Evolutionary conservation across 2,113 vertebrate species (phyloP).

Genomic region (Struthidea cinerea): DNA sequence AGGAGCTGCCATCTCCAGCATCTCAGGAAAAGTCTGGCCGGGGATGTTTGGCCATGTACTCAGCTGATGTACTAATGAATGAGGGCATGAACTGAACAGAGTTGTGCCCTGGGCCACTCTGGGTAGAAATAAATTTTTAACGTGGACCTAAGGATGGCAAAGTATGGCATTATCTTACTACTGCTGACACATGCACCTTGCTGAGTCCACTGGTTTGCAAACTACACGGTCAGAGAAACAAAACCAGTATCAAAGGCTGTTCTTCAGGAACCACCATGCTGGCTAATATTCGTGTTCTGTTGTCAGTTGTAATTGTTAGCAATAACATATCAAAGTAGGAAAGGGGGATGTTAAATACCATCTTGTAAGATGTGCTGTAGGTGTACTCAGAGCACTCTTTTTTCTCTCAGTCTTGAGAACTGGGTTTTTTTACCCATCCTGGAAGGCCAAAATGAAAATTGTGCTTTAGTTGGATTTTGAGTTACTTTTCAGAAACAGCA

Average conservation of each 20-base stretch:
- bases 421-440: neutral
- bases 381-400: neutral
- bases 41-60: neutral
- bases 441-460: neutral
- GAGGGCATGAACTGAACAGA: neutral
- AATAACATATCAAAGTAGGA: neutral
- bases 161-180: neutral
- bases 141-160: neutral
- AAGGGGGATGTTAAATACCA: neutral
- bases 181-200: neutral
- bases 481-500: neutral
- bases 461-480: neutral
- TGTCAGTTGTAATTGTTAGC: neutral
- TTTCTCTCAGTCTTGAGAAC: neutral
- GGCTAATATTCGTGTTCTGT: neutral
- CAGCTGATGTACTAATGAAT: neutral
- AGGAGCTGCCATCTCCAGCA: neutral
- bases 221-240: neutral
- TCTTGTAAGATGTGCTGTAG: neutral
- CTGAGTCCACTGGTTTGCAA: neutral
- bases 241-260: neutral
- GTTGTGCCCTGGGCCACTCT: neutral
- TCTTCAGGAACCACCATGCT: neutral
- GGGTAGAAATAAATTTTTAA: neutral
- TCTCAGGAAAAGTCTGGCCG: neutral